These are phyloP conservation scores for Condylostylus longicornis DNA, from an alignment of 1,140 invertebrate genomes.

Conservation along the genomic window DNA sequence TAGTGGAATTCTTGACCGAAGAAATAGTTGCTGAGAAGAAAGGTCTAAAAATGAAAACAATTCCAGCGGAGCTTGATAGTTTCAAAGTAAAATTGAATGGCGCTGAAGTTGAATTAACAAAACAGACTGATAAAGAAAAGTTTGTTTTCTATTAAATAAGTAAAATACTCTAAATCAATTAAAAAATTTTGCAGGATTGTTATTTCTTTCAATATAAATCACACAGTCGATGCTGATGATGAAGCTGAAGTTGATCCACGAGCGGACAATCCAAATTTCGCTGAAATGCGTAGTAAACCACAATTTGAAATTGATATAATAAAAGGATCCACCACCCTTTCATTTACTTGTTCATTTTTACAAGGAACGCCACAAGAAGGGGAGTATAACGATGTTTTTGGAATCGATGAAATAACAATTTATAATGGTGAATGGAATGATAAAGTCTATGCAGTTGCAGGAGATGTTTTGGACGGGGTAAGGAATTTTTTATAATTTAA, in stretches of 20 bases:
- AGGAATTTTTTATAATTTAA: constrained; percentile 25
- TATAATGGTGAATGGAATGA: constrained; percentile 72
- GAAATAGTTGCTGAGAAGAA: constrained; percentile 80
- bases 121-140: constrained; percentile 58
- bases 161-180: constrained; percentile 13
- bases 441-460: constrained; percentile 69
- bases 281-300: constrained; percentile 75
- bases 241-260: constrained; percentile 46
- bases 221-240: constrained; percentile 67
- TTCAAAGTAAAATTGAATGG: constrained; percentile 61
- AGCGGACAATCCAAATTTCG: constrained; percentile 52
- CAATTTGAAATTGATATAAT: constrained; percentile 70
- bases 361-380: constrained; percentile 45
- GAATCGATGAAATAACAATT: constrained; percentile 74
- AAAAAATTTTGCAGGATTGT: constrained; percentile 40
- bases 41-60: constrained; percentile 53
- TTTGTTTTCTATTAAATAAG: constrained; percentile 19
- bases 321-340: constrained; percentile 56
- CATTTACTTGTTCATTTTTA: constrained; percentile 68
- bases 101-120: constrained; percentile 61
- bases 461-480: constrained; percentile 79
- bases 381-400: constrained; percentile 71
- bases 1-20: constrained; percentile 73
- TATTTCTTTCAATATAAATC: constrained; percentile 75
- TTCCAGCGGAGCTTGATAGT: constrained; percentile 60